Base-by-base conservation (phyloP, 2,113 vertebrate genomes). In the Alectura lathami region DNA sequence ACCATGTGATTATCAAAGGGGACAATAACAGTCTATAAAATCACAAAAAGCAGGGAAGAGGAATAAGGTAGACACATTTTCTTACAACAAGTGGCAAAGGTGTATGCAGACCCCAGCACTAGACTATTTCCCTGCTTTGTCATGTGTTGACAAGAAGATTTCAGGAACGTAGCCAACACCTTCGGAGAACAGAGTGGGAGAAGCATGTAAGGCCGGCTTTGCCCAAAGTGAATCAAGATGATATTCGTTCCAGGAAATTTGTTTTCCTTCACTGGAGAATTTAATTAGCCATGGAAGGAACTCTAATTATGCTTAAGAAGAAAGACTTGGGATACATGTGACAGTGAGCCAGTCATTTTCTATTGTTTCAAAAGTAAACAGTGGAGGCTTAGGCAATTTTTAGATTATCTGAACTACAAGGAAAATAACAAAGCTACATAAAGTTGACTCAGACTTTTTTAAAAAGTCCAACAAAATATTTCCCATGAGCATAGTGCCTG, bases 281-380 rank as follows among this genome's bases (percentile, higher is more conserved):
- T 91, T 96, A 96, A 97, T 97, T 96, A 96, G 86, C 94, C 92
- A 36, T 76, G 93, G 88, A 95, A 95, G 93, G 83, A 93, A 91
- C 93, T 92, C 92, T 89, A 94, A 96, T 96, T 88, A 89, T 3
- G 2, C 67, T 27, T 11, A 27, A 84, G 78, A 51, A 74, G 42
- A 86, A 84, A 59, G 36, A 57, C 51, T 70, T 32, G 57, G 79
- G 85, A n/a, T 67, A 22, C 73, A 60, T 22, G 53, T 53, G 91
- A 97, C n/a, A 24, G 80, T 59, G 47, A 72, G 60, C 74, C 83
- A 81, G 85, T 69, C 91, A 67, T 89, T 80, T 93, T 64, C 93
- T 90, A 60, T 91, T 87, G 54, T 93, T 83, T 64, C 91, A 11
- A 89, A 92, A 95, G 93, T 94, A 94, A 97, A 96, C 94, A 93